A percentile compares a stretch with the other conserved stretches of the same genome.
Evolutionary conservation across 1,140 invertebrate genomes (phyloP).

Genomic region (Probaryconus sp.): DNA sequence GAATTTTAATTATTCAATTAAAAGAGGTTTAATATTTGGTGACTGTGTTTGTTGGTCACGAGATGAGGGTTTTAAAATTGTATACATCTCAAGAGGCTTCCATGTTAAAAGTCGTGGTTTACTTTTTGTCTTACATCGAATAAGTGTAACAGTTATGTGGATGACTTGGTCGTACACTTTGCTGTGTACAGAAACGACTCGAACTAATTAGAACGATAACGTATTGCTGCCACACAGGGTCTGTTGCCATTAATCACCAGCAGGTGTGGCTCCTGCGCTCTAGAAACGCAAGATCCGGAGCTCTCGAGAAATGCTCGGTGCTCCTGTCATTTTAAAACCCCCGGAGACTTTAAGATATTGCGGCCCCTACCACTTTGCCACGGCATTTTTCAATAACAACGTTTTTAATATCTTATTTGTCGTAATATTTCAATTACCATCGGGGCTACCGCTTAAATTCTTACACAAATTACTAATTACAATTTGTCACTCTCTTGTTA

Average conservation of each 20-base stretch:
- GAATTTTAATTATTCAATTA: too few relatives aligned
- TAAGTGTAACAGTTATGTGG: constrained; percentile 6
- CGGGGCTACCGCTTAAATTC: too few relatives aligned
- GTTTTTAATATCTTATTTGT: background rate
- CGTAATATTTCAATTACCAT: too few relatives aligned
- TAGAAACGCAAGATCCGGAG: constrained; percentile 33
- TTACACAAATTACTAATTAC: too few relatives aligned
- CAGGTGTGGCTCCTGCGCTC: constrained; percentile 48
- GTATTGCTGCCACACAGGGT: constrained; percentile 50
- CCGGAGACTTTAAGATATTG: constrained; percentile 42
- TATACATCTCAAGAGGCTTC: too few relatives aligned
- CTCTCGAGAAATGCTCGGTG: constrained; percentile 44
- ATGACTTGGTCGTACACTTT: constrained; percentile 10
- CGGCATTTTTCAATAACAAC: constrained; percentile 21
- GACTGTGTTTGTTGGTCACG: too few relatives aligned
- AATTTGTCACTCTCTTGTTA: too few relatives aligned
- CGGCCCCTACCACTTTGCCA: constrained; percentile 10
- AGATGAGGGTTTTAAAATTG: too few relatives aligned
- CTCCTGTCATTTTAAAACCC: constrained; percentile 44
- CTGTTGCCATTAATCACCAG: constrained; percentile 52
- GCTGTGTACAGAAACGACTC: constrained; percentile 51
- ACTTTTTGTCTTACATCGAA: constrained; percentile 2
- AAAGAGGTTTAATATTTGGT: too few relatives aligned
- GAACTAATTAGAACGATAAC: constrained; percentile 62
- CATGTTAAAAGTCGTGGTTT: too few relatives aligned